Evolutionary conservation across 92 coral and sea anemone genomes (phyloP).

Genomic region (Zoanthus gigantus): DNA sequence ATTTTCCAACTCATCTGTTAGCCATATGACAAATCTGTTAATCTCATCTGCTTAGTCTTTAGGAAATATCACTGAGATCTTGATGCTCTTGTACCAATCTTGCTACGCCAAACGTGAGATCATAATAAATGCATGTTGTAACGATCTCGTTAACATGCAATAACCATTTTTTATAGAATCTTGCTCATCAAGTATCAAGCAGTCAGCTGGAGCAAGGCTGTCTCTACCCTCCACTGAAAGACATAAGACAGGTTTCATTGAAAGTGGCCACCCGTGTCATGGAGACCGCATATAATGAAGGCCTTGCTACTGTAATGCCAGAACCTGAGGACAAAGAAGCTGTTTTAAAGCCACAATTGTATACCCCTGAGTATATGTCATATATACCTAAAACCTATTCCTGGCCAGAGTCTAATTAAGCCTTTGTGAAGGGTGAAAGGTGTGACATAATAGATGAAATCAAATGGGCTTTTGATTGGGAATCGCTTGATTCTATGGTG

Average conservation of each 20-base stretch:
- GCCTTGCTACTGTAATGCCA: constrained; percentile 86
- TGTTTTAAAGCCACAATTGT: constrained; percentile 74
- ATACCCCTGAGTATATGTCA: constrained; percentile 87
- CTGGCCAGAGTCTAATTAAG: constrained; percentile 64
- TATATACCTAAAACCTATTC: constrained; percentile 85
- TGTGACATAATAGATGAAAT: background rate
- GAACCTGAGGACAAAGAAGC: constrained; percentile 88
- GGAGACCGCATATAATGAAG: constrained; percentile 78
- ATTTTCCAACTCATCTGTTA: too few relatives aligned
- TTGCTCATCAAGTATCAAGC: constrained; percentile 79
- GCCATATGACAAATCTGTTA: too few relatives aligned
- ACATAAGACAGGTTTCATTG: constrained; percentile 86
- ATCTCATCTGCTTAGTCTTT: too few relatives aligned
- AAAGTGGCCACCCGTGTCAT: constrained; percentile 81
- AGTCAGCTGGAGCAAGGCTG: constrained; percentile 92
- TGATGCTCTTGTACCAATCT: too few relatives aligned
- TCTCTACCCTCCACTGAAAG: constrained; percentile 88
- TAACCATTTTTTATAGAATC: constrained; percentile 62
- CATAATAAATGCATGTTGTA: too few relatives aligned
- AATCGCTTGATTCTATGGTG: background rate
- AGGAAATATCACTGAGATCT: too few relatives aligned
- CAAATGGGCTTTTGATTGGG: background rate
- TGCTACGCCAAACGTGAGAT: too few relatives aligned
- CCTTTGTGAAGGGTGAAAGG: background rate
- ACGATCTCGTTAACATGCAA: too few relatives aligned